Evolutionary conservation across 2,888 invertebrate species (phyloP).

Genomic region (Chesias legatella): DNA sequence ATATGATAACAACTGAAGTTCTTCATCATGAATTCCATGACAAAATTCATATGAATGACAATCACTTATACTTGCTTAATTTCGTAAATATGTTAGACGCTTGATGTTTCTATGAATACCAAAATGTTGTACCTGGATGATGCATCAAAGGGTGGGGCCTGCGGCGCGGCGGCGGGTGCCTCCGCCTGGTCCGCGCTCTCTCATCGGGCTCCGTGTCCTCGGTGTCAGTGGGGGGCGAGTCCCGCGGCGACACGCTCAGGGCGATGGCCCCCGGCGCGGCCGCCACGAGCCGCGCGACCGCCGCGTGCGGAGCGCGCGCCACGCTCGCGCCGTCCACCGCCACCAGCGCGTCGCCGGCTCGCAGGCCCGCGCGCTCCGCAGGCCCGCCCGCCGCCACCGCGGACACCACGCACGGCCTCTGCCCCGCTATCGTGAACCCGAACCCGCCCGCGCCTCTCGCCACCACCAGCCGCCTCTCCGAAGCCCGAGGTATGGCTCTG

Average conservation of each 20-base stretch:
- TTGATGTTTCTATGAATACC: no score
- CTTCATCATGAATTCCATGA: no score
- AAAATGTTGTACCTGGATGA: constrained; percentile 56
- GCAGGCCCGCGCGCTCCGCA: constrained; percentile 93
- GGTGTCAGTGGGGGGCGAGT: constrained; percentile 68
- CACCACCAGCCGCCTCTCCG: constrained; percentile 91
- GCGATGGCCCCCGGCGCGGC: constrained; percentile 90
- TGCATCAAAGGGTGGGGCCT: constrained; percentile 62
- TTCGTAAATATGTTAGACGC: no score
- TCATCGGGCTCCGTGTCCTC: constrained; percentile 75
- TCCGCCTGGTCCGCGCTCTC: constrained; percentile 57
- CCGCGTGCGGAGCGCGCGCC: constrained; percentile 94
- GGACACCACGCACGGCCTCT: constrained; percentile 96
- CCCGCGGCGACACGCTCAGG: constrained; percentile 88
- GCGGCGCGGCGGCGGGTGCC: constrained; percentile 67
- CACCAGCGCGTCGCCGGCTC: constrained; percentile 95
- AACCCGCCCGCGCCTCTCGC: constrained; percentile 93
- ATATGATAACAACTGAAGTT: no score
- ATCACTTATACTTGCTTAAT: no score
- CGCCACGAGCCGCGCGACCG: constrained; percentile 94
- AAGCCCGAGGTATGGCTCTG: constrained; percentile 63
- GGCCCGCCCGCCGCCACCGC: constrained; percentile 93
- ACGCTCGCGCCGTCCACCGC: constrained; percentile 96
- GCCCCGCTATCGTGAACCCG: constrained; percentile 98
- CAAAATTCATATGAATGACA: no score